Conservation (phyloP, 2,888 invertebrate genomes). For the Metalampra italica region DNA sequence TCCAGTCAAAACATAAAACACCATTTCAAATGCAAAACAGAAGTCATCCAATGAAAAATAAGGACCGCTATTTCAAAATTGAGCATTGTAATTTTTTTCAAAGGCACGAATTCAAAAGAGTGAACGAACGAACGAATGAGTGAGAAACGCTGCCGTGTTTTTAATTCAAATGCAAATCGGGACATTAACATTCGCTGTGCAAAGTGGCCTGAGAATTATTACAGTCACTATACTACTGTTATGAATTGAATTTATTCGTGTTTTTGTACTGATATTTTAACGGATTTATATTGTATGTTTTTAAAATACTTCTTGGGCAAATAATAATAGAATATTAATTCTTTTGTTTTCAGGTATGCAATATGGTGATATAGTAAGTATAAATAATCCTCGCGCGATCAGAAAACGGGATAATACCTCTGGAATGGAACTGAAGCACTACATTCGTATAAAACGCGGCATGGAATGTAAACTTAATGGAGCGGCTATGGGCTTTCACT, state of each 20-base stretch:
- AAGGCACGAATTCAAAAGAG: conserved; percentile 5
- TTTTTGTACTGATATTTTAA: too few species aligned
- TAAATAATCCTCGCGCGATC: too few species aligned
- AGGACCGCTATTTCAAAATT: conserved; percentile 2
- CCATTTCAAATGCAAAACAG: conserved; percentile 5
- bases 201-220: conserved; percentile 1
- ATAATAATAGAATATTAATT: too few species aligned
- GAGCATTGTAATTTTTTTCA: conserved; percentile 9
- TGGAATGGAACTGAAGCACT: too few species aligned
- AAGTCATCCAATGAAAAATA: conserved; percentile 6
- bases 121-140: conserved; percentile 12
- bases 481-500: too few species aligned
- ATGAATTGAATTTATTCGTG: neutral
- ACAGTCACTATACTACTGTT: neutral
- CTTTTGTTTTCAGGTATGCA: too few species aligned
- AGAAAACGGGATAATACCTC: too few species aligned
- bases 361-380: too few species aligned
- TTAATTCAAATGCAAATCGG: conserved; percentile 58
- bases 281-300: too few species aligned
- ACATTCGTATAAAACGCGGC: too few species aligned
- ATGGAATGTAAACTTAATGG: too few species aligned
- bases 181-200: conserved; percentile 21
- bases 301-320: too few species aligned
- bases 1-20: neutral
- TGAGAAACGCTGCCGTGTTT: conserved; percentile 23